Percentiles rank a stretch among this genome's conserved stretches.
phyloP scores from a whole-genome alignment of 2,113 vertebrate species.

The Porphyrio hochstetteri region DNA sequence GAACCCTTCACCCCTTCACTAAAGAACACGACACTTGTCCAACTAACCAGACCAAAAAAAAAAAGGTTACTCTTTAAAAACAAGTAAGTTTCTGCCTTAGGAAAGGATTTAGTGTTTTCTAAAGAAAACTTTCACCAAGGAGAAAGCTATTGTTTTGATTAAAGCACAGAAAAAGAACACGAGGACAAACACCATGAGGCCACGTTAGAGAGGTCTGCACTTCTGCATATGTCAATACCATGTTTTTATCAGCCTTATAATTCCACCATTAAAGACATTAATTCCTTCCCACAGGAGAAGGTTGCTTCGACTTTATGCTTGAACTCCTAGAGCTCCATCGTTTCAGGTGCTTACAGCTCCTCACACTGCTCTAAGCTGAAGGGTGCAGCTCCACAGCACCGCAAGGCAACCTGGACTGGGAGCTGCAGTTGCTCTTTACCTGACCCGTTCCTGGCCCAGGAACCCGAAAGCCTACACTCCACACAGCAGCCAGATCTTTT shows the following conservation, averaged over 20 bases:
- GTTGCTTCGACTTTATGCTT: neutral
- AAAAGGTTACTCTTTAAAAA: neutral
- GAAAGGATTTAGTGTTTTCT: neutral
- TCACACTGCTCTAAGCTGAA: neutral
- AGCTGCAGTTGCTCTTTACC: neutral
- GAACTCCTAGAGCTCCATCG: neutral
- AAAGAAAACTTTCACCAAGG: neutral
- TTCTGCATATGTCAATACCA: neutral
- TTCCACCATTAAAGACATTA: neutral
- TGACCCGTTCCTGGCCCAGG: neutral
- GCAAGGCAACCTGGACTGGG: accelerated
- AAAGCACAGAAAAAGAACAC: neutral
- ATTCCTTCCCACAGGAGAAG: neutral
- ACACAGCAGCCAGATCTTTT: neutral
- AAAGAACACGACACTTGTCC: neutral
- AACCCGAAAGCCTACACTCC: neutral
- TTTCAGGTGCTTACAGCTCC: neutral
- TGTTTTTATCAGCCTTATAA: neutral
- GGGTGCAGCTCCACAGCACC: neutral
- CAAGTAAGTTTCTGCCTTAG: neutral
- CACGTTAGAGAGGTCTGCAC: neutral
- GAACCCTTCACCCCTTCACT: neutral
- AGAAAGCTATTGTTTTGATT: neutral
- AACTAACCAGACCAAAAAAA: neutral
- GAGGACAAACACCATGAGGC: neutral